phyloP scores from a whole-genome alignment of 2,888 invertebrate genomes.

The Yponomeuta malinellus region DNA sequence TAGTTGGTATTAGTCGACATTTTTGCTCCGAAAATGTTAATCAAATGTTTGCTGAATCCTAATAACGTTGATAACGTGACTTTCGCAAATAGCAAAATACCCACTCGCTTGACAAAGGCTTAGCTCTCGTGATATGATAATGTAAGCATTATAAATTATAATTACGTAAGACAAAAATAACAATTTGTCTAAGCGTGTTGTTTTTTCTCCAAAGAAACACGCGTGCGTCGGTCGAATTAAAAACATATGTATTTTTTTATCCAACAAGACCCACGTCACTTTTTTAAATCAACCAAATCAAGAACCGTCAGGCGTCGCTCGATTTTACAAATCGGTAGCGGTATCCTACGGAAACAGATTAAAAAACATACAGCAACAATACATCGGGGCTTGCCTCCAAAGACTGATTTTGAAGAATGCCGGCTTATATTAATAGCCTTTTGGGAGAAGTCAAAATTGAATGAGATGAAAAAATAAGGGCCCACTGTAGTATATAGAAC shows the following conservation, averaged over 20 bases:
- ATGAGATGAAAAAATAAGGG: conserved; percentile 73
- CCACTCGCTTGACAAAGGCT: not conserved
- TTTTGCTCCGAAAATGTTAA: not conserved
- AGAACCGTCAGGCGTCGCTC: conserved; percentile 47
- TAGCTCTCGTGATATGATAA: not conserved
- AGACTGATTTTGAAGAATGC: conserved; percentile 68
- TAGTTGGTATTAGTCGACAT: not conserved
- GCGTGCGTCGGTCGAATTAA: conserved; percentile 60
- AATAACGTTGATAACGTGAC: not conserved
- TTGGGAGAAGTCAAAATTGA: conserved; percentile 76
- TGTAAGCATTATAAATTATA: not conserved
- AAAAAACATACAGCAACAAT: conserved; percentile 66
- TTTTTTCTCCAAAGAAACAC: conserved; percentile 46
- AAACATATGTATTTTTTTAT: conserved; percentile 54
- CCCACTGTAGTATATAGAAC: conserved; percentile 64
- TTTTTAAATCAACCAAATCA: conserved; percentile 68
- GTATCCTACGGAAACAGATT: conserved; percentile 74
- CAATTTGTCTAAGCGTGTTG: not conserved
- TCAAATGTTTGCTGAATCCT: not conserved
- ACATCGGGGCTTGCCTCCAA: conserved; percentile 55
- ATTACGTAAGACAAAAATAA: not conserved
- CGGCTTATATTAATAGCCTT: conserved; percentile 74
- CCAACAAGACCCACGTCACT: conserved; percentile 54
- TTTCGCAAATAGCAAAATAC: not conserved
- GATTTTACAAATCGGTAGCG: conserved; percentile 72